Evolutionary conservation across 2,888 invertebrate genomes (phyloP), one percentile per base, ranked within the genome.

Genomic region (Lamellibrachia columna): DNA sequence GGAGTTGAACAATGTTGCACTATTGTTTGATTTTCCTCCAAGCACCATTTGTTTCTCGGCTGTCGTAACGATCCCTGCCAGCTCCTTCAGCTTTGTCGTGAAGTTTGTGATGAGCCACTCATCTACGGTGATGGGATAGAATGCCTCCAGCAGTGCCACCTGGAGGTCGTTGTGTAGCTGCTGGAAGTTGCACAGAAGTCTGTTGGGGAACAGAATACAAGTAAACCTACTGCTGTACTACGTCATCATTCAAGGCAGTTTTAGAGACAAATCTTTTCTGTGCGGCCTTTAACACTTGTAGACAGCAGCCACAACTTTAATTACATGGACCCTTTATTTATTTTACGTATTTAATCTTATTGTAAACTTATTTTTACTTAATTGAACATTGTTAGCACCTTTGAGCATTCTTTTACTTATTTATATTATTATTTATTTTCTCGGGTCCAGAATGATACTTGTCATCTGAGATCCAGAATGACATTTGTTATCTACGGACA

Each of bases 91-190:
- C 90, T 58, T 92, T 52, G 93, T 92, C 15, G 91, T 55, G 8
- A 93, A 90, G 90, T 93, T 93, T 11, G 92, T 93, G 3, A 55
- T 52, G 53, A 94, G 90, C 93, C 93, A 94, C 90, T 94, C 94
- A 52, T 94, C 94, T 75, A 94, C 93, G 40, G 93, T 91, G 91
- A 93, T 93, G 11, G 92, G 53, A 60, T 91, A 94, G 92, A 94
- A 93, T 15, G 93, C 91, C 52, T 93, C 93, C 15, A 53, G 52
- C 11, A 94, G 92, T 7, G 75, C 91, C 15, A 53, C 55, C 53
- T 92, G 55, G 75, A 93, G 52, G 91, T 91, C 90, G 8, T 40
- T 58, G 1, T 91, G 90, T 0, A 94, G 93, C 58, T 93, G 91
- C 53, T 93, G 90, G n/a, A 93, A 53, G 6, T 52, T 90, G 15